Percentiles rank a stretch among this genome's conserved stretches.
phyloP scores from a whole-genome alignment of 2,797 vertebrate species.

The Anabas testudineus region DNA sequence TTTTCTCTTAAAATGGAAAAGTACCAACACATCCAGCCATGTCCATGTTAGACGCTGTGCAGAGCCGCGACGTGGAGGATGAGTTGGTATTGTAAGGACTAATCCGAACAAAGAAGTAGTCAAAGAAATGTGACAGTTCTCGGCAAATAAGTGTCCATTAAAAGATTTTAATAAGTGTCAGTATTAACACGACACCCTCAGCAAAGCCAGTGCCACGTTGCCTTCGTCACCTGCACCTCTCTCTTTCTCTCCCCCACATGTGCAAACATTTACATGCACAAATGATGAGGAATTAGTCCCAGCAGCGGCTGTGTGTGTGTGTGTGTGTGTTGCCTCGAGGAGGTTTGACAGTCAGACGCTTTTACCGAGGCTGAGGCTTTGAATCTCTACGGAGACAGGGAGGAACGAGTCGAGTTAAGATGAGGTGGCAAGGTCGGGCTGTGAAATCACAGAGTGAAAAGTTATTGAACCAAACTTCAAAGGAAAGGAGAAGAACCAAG shows the following conservation, averaged over 20 bases:
- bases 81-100: too few species aligned
- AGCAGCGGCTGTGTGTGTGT: neutral
- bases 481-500: neutral
- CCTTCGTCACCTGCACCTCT: neutral
- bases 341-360: neutral
- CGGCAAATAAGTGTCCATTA: too few species aligned
- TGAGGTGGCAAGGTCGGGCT: conserved; percentile 11
- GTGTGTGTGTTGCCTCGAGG: conserved; percentile 3
- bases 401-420: conserved; percentile 22
- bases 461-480: conserved; percentile 6
- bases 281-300: neutral
- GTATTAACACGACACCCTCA: neutral
- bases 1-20: too few species aligned
- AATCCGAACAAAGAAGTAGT: too few species aligned
- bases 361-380: conserved; percentile 18
- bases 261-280: neutral
- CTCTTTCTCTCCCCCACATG: neutral
- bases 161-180: neutral
- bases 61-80: too few species aligned
- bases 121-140: too few species aligned
- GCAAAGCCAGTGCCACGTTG: neutral
- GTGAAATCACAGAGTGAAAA: conserved; percentile 24
- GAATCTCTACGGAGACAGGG: conserved; percentile 10
- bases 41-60: too few species aligned
- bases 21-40: too few species aligned